Percentiles rank a stretch among this genome's conserved stretches.
Conservation (phyloP, 1,140 invertebrate genomes). For the Sinonovacula constricta region DNA sequence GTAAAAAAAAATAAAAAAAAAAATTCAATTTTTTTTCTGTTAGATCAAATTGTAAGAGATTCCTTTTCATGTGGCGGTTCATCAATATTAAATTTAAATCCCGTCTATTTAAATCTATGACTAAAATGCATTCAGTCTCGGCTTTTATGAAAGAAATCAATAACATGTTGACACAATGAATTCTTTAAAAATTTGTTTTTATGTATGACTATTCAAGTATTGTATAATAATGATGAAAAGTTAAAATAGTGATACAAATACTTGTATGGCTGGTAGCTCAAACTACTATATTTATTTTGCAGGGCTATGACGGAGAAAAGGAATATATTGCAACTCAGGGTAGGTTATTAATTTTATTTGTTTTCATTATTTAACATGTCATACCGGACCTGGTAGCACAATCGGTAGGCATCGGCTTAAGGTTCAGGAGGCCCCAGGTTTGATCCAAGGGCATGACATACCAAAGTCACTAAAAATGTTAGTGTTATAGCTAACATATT, state of each 20-base stretch:
- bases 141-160: not conserved
- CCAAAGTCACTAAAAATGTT: no score
- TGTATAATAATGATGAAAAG: not conserved
- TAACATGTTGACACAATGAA: not conserved
- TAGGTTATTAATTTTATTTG: slow-evolving; percentile 37
- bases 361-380: not conserved
- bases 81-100: no score
- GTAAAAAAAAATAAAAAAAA: no score
- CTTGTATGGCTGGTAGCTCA: not conserved
- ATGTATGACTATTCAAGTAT: not conserved
- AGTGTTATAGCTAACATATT: no score
- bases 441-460: no score
- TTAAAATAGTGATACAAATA: not conserved
- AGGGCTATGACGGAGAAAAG: slow-evolving; percentile 66
- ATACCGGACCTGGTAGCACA: no score
- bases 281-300: slow-evolving; percentile 49
- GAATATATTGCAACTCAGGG: slow-evolving; percentile 73
- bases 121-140: not conserved
- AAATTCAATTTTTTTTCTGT: no score
- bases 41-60: no score
- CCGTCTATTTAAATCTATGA: no score
- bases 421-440: no score
- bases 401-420: no score
- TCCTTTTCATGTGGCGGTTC: no score
- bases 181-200: not conserved